These are phyloP conservation scores for Mesochorus sp. DNA, from an alignment of 2,888 invertebrate genomes.

Conservation along the genomic window DNA sequence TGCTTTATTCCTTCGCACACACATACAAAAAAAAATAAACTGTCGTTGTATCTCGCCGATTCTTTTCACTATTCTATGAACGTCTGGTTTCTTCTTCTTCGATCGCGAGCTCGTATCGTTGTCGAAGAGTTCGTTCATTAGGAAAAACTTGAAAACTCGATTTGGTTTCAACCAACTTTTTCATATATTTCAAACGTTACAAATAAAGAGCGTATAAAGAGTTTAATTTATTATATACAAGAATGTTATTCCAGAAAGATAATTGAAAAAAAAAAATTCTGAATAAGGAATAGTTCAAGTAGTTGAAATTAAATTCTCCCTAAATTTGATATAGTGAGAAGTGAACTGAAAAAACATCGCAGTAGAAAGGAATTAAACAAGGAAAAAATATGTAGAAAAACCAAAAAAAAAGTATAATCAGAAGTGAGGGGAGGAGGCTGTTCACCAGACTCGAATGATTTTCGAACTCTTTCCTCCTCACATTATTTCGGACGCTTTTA, in stretches of 20 bases:
- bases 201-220: conserved; percentile 26
- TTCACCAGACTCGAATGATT: not conserved
- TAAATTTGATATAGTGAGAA: not conserved
- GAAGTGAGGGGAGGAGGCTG: conserved; percentile 36
- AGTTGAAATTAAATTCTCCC: not conserved
- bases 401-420: conserved; percentile 19
- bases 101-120: conserved; percentile 14
- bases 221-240: conserved; percentile 37
- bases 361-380: conserved; percentile 2
- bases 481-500: not conserved
- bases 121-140: conserved; percentile 5
- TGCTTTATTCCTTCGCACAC: conserved; percentile 8
- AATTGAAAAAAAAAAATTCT: not conserved
- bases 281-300: conserved; percentile 18
- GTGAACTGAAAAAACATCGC: no score
- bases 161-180: conserved; percentile 43
- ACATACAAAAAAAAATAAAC: conserved; percentile 2
- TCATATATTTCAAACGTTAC: not conserved
- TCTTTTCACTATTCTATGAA: conserved; percentile 52
- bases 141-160: conserved; percentile 58
- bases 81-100: conserved; percentile 18
- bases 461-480: conserved; percentile 9
- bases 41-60: conserved; percentile 43
- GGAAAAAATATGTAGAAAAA: not conserved
- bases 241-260: conserved; percentile 4